Evolutionary conservation across 2,797 vertebrate species (phyloP).

Genomic region (Molothrus ater): DNA sequence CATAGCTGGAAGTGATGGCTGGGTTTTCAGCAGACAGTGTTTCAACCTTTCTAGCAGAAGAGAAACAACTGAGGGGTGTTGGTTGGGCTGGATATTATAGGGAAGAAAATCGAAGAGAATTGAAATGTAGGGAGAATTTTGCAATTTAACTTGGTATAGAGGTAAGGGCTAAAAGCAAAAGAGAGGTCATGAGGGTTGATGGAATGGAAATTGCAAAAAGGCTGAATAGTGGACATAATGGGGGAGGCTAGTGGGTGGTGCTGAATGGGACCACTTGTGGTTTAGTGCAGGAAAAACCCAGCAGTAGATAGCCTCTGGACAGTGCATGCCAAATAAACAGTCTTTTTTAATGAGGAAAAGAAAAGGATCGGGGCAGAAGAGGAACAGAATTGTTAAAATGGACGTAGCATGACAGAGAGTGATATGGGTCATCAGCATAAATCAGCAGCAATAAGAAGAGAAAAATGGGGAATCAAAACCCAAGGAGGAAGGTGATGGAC

Average conservation of each 20-base stretch:
- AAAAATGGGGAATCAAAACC: slow-evolving; percentile 1
- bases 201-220: neutral
- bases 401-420: neutral
- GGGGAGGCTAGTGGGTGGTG: neutral
- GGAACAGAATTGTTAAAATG: neutral
- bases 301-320: neutral
- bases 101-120: neutral
- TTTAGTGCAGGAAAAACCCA: neutral
- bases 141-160: neutral
- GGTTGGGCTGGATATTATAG: neutral
- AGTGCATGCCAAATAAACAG: neutral
- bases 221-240: neutral
- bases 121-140: neutral
- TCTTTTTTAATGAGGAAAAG: neutral
- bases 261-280: neutral
- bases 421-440: neutral
- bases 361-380: neutral
- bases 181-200: neutral
- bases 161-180: neutral
- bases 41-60: neutral
- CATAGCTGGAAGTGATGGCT: neutral
- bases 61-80: neutral
- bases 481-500: neutral
- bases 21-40: neutral
- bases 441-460: neutral